Evolutionary conservation across 2,797 vertebrate species (phyloP).

Genomic region (Aldrovandia affinis): DNA sequence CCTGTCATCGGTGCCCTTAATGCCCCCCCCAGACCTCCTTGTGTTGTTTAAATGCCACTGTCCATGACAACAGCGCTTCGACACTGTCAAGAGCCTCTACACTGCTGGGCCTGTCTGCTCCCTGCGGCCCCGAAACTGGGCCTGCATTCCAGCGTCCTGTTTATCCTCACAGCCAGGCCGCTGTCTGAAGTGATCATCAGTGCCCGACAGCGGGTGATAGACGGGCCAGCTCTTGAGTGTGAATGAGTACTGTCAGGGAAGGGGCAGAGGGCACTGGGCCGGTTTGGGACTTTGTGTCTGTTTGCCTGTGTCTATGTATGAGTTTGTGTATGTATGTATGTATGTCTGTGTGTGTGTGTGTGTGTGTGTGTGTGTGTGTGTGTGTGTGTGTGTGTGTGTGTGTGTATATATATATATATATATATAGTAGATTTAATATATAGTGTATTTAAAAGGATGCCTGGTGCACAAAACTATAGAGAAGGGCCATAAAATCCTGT

Average conservation of each 20-base stretch:
- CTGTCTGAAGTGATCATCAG: conserved; percentile 4
- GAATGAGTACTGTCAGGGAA: neutral
- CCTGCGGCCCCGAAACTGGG: neutral
- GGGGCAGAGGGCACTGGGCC: neutral
- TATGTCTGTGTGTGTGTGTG: conserved; percentile 4
- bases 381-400: neutral
- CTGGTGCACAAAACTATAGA: too few species aligned
- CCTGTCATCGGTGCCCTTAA: neutral
- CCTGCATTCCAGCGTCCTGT: neutral
- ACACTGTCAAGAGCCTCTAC: neutral
- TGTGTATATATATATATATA: neutral
- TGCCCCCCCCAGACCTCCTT: neutral
- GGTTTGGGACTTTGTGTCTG: neutral
- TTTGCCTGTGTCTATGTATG: conserved; percentile 7
- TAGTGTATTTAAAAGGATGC: too few species aligned
- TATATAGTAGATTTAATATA: neutral
- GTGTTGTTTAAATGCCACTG: neutral
- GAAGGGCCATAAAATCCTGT: too few species aligned
- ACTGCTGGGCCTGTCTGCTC: neutral
- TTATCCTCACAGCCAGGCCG: neutral
- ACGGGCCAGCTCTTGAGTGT: neutral
- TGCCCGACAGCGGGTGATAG: neutral
- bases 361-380: conserved; percentile 12
- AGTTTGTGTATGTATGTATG: neutral
- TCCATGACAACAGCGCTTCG: neutral